A percentile compares a stretch with the other conserved stretches of the same genome.
phyloP scores from a whole-genome alignment of 2,888 invertebrate genomes.

The Harpalus rubripes region DNA sequence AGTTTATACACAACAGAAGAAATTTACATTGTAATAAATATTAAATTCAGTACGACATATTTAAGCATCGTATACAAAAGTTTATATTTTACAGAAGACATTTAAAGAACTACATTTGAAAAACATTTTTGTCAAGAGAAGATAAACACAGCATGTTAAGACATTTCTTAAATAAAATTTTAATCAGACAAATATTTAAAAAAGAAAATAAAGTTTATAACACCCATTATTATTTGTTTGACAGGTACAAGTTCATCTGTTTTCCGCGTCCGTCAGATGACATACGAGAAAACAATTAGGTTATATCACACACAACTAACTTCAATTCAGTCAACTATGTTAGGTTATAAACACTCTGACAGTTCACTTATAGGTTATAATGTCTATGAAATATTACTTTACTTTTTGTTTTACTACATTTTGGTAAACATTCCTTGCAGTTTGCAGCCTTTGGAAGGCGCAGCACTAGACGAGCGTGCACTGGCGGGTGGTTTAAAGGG shows the following conservation, averaged over 20 bases:
- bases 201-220: neutral
- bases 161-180: neutral
- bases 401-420: neutral
- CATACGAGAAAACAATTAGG: neutral
- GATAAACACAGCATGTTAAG: neutral
- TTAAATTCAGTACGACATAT: no score
- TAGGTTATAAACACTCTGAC: neutral
- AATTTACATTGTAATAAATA: no score
- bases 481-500: slow-evolving; percentile 47
- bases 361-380: slow-evolving; percentile 7
- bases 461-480: slow-evolving; percentile 27
- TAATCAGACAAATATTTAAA: neutral
- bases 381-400: neutral
- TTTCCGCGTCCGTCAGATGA: neutral
- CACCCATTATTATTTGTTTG: neutral
- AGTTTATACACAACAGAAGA: no score
- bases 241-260: neutral
- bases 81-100: no score
- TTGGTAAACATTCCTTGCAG: slow-evolving; percentile 13
- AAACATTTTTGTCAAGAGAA: no score
- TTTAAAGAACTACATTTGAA: no score
- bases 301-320: neutral
- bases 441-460: slow-evolving; percentile 13
- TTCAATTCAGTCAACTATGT: neutral
- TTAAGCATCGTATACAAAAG: no score